These are phyloP conservation scores for Coracias cyanogaster DNA, from an alignment of 2,797 vertebrate species.

Conservation along the genomic window DNA sequence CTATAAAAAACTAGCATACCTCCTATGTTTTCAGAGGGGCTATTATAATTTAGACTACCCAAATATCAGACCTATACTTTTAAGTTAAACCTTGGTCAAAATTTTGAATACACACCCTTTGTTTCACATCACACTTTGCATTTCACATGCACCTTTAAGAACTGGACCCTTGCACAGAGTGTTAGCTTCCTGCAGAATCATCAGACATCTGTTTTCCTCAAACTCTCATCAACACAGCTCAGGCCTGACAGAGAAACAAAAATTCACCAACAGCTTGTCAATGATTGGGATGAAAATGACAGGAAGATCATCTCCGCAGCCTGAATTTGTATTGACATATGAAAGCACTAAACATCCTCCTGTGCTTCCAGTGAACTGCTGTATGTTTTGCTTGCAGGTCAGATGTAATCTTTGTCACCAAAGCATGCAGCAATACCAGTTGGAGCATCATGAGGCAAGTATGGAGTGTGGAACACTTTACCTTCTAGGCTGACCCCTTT, in stretches of 20 bases:
- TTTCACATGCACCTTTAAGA: not conserved
- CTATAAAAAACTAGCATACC: not conserved
- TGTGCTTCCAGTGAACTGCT: not conserved
- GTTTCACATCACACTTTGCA: not conserved
- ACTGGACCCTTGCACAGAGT: not conserved
- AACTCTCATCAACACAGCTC: not conserved
- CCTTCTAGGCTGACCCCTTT: not conserved
- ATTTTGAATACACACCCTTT: not conserved
- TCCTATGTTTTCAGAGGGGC: not conserved
- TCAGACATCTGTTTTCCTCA: not conserved
- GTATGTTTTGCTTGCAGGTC: constrained; percentile 15
- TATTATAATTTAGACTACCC: not conserved
- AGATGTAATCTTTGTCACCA: constrained; percentile 33
- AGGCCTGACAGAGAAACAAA: not conserved
- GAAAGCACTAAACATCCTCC: not conserved
- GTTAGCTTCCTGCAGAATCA: not conserved
- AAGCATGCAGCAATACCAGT: constrained; percentile 27
- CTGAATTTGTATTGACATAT: not conserved
- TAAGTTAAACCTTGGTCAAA: not conserved
- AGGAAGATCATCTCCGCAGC: not conserved
- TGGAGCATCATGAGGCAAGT: constrained; percentile 47
- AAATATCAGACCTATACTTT: not conserved
- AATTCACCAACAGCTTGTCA: not conserved
- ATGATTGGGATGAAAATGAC: not conserved
- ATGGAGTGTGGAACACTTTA: not conserved